Conservation (phyloP, 1,140 invertebrate species). For the Dufourea novaeangliae region DNA sequence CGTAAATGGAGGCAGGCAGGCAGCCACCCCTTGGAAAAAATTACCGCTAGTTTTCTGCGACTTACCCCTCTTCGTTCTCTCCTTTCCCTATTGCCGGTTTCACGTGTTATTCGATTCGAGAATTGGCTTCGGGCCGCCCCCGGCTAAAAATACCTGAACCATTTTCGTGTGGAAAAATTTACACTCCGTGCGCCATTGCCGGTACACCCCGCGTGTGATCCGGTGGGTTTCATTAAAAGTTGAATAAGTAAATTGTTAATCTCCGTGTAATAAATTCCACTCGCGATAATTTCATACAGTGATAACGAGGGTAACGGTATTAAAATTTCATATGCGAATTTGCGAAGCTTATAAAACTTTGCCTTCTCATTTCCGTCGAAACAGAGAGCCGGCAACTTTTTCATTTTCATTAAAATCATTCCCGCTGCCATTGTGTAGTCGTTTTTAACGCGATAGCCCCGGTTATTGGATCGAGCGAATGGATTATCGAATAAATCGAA, state of each 20-base stretch:
- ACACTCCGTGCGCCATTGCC: too few species aligned
- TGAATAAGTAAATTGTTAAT: not conserved
- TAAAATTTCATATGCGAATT: not conserved
- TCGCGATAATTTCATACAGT: not conserved
- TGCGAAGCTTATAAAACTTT: not conserved
- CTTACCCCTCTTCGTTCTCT: too few species aligned
- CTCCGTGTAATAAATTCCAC: not conserved
- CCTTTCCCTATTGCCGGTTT: not conserved
- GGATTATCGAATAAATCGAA: not conserved
- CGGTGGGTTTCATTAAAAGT: not conserved
- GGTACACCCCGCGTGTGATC: not conserved
- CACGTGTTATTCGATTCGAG: constrained; percentile 1
- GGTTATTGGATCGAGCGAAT: not conserved
- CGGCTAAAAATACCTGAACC: not conserved
- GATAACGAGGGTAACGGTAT: not conserved
- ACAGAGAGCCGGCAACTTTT: not conserved
- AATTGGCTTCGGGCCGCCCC: not conserved
- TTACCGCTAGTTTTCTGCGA: not conserved
- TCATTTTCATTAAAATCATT: not conserved
- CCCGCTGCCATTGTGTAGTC: not conserved
- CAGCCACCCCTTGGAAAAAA: not conserved
- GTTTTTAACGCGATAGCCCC: too few species aligned
- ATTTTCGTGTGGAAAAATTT: too few species aligned
- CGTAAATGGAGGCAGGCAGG: not conserved
- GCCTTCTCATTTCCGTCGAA: not conserved